Conservation (phyloP, 2,113 vertebrate genomes). For the Alaudala cheleensis region DNA sequence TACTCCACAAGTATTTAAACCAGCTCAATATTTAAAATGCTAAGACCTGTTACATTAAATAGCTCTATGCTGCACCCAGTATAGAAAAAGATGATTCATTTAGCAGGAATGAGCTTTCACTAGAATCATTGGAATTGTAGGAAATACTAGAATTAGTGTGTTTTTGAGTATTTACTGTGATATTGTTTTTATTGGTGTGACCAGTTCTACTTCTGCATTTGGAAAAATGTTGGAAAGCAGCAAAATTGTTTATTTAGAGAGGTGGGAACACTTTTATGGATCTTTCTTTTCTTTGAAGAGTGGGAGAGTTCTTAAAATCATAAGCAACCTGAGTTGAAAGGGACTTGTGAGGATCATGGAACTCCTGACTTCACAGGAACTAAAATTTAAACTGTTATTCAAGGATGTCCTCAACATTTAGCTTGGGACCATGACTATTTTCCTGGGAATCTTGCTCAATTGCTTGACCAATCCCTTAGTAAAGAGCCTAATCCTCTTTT, state of each 20-base stretch:
- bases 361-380: not conserved
- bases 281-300: not conserved
- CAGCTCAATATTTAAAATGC: not conserved
- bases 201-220: not conserved
- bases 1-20: not conserved
- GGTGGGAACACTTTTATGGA: not conserved
- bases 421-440: not conserved
- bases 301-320: not conserved
- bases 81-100: not conserved
- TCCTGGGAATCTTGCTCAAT: not conserved
- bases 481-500: not conserved
- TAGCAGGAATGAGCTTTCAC: not conserved
- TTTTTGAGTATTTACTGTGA: not conserved
- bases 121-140: not conserved
- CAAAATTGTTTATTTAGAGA: not conserved
- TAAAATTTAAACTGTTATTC: not conserved
- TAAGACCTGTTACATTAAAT: not conserved
- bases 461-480: not conserved
- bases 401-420: not conserved
- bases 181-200: not conserved
- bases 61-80: not conserved
- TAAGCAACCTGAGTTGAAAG: not conserved
- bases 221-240: not conserved
- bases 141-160: not conserved
- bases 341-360: accelerated